Conservation (phyloP, 2,888 invertebrate species). For the Diachrysia chrysitis region DNA sequence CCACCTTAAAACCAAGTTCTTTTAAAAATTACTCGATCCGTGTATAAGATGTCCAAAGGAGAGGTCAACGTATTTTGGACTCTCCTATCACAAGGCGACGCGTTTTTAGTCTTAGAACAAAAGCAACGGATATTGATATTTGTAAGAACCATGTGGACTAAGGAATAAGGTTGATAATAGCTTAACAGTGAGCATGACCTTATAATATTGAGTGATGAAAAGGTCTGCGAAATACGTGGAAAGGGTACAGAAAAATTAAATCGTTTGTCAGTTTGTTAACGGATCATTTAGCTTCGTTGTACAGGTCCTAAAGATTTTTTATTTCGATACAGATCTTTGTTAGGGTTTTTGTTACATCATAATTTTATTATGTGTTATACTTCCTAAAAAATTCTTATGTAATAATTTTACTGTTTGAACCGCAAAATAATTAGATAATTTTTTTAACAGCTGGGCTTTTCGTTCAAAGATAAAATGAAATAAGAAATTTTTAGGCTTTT, state of each 20-base stretch:
- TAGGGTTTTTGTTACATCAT: too few species aligned
- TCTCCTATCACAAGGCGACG: conserved; percentile 73
- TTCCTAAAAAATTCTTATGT: too few species aligned
- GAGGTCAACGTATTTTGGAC: conserved; percentile 78
- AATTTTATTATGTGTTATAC: too few species aligned
- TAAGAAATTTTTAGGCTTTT: too few species aligned
- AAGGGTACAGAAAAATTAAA: conserved; percentile 51
- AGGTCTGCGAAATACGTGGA: conserved; percentile 66
- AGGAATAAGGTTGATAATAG: conserved; percentile 68
- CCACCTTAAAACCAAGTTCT: conserved; percentile 46
- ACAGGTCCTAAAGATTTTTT: conserved; percentile 10
- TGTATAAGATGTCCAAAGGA: conserved; percentile 51
- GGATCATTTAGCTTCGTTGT: conserved; percentile 49
- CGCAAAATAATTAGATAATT: too few species aligned
- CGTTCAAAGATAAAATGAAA: too few species aligned
- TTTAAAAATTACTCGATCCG: conserved; percentile 54
- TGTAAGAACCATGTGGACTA: conserved; percentile 61
- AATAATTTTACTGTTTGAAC: too few species aligned
- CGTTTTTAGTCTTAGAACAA: conserved; percentile 80
- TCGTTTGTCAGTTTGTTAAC: conserved; percentile 53
- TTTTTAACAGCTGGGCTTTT: too few species aligned
- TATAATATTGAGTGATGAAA: conserved; percentile 77
- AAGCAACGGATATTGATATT: conserved; percentile 63
- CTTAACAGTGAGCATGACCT: conserved; percentile 62
- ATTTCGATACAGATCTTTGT: background rate